A percentile compares a stretch with the other conserved stretches of the same genome.
phyloP scores from a whole-genome alignment of 1,140 invertebrate genomes.

The Neotoxoptera formosana region DNA sequence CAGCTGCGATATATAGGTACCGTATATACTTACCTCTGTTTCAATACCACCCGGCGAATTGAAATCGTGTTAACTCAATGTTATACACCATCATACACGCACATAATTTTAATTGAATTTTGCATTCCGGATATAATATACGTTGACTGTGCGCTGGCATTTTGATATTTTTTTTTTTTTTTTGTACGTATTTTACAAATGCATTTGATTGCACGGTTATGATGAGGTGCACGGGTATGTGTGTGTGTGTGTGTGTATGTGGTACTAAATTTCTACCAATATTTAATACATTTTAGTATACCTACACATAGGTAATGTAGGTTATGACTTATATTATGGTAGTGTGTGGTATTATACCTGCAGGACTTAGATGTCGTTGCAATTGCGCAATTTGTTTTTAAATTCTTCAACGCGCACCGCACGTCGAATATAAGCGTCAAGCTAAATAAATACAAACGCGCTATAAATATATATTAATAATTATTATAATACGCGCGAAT shows the following conservation, averaged over 20 bases:
- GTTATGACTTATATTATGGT: background rate
- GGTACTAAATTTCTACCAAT: no score
- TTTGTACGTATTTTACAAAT: background rate
- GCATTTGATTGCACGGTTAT: background rate
- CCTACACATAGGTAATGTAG: background rate
- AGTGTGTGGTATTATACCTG: no score
- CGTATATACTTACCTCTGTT: no score
- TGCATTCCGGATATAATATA: background rate
- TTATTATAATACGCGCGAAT: no score
- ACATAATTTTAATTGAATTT: background rate
- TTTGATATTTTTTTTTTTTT: no score
- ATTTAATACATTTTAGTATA: background rate
- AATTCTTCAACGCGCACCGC: background rate
- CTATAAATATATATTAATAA: no score
- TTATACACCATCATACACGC: no score
- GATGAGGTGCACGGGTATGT: no score
- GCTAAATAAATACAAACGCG: no score
- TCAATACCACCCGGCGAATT: background rate
- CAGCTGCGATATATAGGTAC: no score
- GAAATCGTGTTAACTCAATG: background rate
- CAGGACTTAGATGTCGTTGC: background rate
- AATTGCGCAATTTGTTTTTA: background rate
- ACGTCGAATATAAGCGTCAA: background rate
- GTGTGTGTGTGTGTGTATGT: no score
- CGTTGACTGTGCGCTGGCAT: accelerated